Evolutionary conservation across 2,797 vertebrate genomes (phyloP).

Genomic region (Halcyon leucocephala): DNA sequence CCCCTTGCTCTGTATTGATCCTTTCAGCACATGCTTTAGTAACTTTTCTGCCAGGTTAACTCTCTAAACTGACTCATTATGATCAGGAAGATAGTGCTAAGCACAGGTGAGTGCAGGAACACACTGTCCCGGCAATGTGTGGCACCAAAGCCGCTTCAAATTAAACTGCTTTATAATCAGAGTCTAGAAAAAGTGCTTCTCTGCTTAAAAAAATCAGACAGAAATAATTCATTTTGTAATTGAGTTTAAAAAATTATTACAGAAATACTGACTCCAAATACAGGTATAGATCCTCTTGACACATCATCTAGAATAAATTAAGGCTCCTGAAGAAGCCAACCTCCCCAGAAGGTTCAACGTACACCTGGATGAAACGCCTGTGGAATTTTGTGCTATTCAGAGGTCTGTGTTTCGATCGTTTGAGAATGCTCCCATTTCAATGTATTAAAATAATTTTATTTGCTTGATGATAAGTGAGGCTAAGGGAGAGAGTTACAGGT

Average conservation of each 20-base stretch:
- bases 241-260: not conserved
- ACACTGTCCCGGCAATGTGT: fast-evolving
- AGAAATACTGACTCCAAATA: not conserved
- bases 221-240: not conserved
- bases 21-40: not conserved
- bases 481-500: not conserved
- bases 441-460: not conserved
- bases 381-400: not conserved
- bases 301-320: not conserved
- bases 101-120: not conserved
- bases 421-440: not conserved
- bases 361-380: not conserved
- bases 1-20: not conserved
- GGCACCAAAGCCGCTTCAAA: not conserved
- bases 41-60: not conserved
- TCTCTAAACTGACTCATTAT: not conserved
- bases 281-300: not conserved
- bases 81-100: not conserved
- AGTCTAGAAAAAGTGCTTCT: not conserved
- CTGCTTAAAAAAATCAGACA: not conserved
- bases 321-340: not conserved
- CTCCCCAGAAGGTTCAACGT: not conserved
- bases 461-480: not conserved
- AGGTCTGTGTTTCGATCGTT: not conserved
- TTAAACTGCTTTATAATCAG: not conserved